A percentile compares a stretch with the other conserved stretches of the same genome.
phyloP scores from a whole-genome alignment of 1,140 invertebrate genomes.

The Ruditapes philippinarum region DNA sequence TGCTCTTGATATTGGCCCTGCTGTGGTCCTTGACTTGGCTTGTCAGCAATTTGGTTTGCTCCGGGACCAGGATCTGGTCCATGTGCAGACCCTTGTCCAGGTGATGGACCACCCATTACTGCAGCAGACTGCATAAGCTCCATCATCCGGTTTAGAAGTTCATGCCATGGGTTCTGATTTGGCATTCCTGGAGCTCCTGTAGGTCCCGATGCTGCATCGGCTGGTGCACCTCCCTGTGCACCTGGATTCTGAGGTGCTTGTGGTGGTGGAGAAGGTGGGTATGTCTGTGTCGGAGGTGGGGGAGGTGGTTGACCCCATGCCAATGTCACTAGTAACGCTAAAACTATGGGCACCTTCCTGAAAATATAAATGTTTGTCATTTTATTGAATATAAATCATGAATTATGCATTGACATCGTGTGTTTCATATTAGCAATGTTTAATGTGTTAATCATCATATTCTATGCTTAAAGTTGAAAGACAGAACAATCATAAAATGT shows the following conservation, averaged over 20 bases:
- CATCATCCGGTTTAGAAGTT: constrained; percentile 50
- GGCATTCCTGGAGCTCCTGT: background rate
- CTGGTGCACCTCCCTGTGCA: background rate
- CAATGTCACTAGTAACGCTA: background rate
- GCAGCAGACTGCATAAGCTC: constrained; percentile 50
- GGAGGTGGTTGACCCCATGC: constrained; percentile 39
- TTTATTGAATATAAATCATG: too few relatives aligned
- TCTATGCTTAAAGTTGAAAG: too few relatives aligned
- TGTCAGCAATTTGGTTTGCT: background rate
- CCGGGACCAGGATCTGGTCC: background rate
- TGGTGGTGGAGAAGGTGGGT: background rate
- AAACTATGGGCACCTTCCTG: constrained; percentile 43
- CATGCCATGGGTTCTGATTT: constrained; percentile 5
- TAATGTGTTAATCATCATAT: too few relatives aligned
- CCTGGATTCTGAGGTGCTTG: background rate
- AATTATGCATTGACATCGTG: too few relatives aligned
- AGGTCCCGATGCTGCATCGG: background rate
- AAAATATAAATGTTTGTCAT: constrained; percentile 1
- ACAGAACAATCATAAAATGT: too few relatives aligned
- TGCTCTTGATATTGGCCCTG: background rate
- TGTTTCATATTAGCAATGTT: too few relatives aligned
- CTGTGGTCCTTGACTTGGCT: background rate
- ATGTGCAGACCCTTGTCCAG: background rate
- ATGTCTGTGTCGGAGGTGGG: constrained; percentile 8
- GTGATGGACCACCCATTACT: background rate